Base-by-base conservation (phyloP, 2,888 invertebrate genomes). In the Schrankia costaestrigalis region DNA sequence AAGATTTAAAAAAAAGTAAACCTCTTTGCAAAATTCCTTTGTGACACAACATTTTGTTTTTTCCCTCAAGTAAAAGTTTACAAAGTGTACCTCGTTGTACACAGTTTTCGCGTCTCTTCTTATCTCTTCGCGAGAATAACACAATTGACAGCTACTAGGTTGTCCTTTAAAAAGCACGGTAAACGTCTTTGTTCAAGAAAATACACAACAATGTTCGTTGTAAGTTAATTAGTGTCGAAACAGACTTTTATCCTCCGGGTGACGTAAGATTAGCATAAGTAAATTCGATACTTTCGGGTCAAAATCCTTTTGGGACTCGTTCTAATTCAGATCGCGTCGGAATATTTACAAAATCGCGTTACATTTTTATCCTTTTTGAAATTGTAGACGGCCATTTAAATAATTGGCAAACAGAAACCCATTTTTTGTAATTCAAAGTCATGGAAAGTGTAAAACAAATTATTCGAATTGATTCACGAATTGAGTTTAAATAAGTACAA, bases 221-320 rank as follows among this genome's bases (percentile, higher is more conserved):
- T 65, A 70, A 72, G 62, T 72, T 68, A 67, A 71, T 74, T 71
- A 73, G 61, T 60, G 55, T 40, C 48, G 57, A 66, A 76, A 71
- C 63, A 66, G 69, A 63, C 56, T 72, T 62, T 68, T 56, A 63
- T 78, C 80, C 78, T 73, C 37, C 30, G 78, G 73, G 81, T 78
- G 72, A 73, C 71, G 69, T 78, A 56, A 68, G 65, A 82, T 82
- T 82, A 78, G 69, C 81, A 80, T 82, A 81, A 80, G 71, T 67
- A 80, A 81, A 80, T 80, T 78, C 71, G 70, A 78, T 74, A 74
- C 71, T 70, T 71, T 64, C 56, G 46, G 47, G 38, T 54, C 49
- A 38, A 64, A 68, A 70, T 60, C 64, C 71, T 64, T 63, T 63
- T 46, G 69, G 71, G 69, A 55, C 58, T 59, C 61, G 55, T 67